Conservation (phyloP, 2,113 vertebrate genomes). For the Ellobius talpinus region DNA sequence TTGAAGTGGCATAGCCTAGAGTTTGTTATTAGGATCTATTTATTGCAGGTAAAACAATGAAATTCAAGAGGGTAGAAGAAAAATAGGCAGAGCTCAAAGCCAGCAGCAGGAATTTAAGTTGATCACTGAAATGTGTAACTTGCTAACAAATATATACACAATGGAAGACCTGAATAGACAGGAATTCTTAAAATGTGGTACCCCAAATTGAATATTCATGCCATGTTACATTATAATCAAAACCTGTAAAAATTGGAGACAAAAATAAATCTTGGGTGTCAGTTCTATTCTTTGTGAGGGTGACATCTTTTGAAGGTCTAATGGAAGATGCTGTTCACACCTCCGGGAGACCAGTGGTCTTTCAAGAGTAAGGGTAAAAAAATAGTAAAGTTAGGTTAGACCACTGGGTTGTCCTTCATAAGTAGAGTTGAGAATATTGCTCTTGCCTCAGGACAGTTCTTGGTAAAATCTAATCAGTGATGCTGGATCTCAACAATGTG, state of each 20-base stretch:
- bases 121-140: slow-evolving; percentile 51
- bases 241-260: slow-evolving; percentile 3
- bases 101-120: slow-evolving; percentile 62
- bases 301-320: neutral
- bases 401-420: neutral
- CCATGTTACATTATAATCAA: neutral
- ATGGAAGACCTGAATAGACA: neutral
- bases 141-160: neutral
- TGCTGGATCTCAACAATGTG: neutral
- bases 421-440: neutral
- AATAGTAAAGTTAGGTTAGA: neutral
- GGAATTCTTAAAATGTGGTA: neutral
- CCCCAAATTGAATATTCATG: neutral
- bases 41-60: slow-evolving; percentile 66
- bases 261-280: neutral
- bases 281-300: neutral
- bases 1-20: slow-evolving; percentile 82
- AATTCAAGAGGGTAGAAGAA: slow-evolving; percentile 70
- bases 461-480: neutral
- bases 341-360: neutral
- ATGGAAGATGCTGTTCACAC: neutral
- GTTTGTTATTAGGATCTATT: slow-evolving; percentile 57
- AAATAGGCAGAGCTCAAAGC: slow-evolving; percentile 66
- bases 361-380: neutral
- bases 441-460: neutral